Conservation (phyloP, 2,113 vertebrate genomes). For the Dryoscopus gambensis region DNA sequence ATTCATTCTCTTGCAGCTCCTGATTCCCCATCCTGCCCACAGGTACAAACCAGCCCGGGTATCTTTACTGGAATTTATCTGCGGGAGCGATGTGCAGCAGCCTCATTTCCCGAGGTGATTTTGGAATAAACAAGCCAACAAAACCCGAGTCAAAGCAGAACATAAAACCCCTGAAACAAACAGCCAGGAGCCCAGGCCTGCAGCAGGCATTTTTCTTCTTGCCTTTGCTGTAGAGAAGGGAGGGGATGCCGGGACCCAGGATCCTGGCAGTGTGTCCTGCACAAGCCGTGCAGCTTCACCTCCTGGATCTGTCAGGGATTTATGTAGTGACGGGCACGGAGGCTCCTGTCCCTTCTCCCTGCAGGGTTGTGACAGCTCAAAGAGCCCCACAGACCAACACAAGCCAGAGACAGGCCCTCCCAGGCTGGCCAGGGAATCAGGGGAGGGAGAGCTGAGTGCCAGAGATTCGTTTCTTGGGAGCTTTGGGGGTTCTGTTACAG, state of each 20-base stretch:
- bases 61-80: neutral
- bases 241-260: neutral
- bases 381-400: neutral
- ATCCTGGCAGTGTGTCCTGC: neutral
- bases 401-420: neutral
- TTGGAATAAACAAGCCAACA: neutral
- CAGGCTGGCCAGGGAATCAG: neutral
- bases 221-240: neutral
- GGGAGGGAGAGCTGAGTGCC: neutral
- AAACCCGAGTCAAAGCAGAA: neutral
- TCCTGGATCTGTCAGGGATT: neutral
- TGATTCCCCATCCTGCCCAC: neutral
- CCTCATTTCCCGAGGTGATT: neutral
- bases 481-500: neutral
- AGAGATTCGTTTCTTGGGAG: accelerated
- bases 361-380: neutral
- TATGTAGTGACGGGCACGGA: neutral
- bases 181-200: neutral
- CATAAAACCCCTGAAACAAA: neutral
- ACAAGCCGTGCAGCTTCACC: neutral
- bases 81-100: neutral
- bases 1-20: neutral
- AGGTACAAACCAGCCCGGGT: neutral
- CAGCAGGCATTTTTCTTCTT: neutral
- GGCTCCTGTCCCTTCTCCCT: neutral